Base-by-base conservation (phyloP, 2,888 invertebrate genomes). In the Pilophorus perplexus region DNA sequence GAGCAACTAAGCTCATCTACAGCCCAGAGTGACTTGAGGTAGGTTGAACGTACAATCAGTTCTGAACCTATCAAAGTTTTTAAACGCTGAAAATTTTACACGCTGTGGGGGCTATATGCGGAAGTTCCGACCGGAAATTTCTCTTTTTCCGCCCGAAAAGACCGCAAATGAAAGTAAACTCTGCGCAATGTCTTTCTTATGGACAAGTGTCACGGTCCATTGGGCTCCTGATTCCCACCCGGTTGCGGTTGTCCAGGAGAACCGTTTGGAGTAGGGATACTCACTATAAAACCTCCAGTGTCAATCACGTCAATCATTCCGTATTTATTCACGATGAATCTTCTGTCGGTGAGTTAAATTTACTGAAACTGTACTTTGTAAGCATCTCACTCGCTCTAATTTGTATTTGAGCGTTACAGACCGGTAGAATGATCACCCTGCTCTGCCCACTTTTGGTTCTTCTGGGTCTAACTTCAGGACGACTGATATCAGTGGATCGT, bases 401-500 rank as follows among this genome's bases (percentile, higher is more conserved):
- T 33, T 33, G 6, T 12, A 12, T 33, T 33, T 33, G 33, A 8
- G 6, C 6, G 12, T 33, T 33, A 8, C 33, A 33, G 33, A 33
- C 12, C 6, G 33, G 33, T 6, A 33, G 12, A 33, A 33, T 8
- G 6, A 33, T 8, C 33, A 12, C 12, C 12, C 33, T 52, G 1
- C 12, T 52, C 14, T 3, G 14, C 28, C 3, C 28, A 6, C 10
- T 52, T 4, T 18, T 52, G 52, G 5, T 28, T 14, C 28, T 52
- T 12, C 18, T 8, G 1, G 8, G 52, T 28, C 16, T 52, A 16
- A 14, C 27, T 18, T n/a, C 25, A 2, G 59, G 22, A n/a, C 40
- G 18, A 42, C 5, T 59, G n/a, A 42, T 59, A 10, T 5, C 59
- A 3, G 42, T 59, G 16, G 42, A 42, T 25, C 59, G 42, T 12